These are phyloP conservation scores for Drosophila testacea DNA, from an alignment of 2,888 invertebrate species.

Conservation along the genomic window DNA sequence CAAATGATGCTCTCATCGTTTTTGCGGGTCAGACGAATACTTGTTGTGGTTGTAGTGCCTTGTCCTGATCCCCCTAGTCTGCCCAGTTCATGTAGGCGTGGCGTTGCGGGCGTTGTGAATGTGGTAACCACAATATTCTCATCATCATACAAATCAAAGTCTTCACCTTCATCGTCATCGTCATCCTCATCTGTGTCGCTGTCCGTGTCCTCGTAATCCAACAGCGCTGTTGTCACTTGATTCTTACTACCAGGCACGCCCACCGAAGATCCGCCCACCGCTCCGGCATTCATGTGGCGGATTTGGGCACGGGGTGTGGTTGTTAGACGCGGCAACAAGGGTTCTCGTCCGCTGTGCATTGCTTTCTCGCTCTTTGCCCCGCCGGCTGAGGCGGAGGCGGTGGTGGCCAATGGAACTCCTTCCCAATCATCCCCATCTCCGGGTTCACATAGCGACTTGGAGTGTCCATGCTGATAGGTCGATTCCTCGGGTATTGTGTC, in stretches of 20 bases:
- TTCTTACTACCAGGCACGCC: constrained; percentile 86
- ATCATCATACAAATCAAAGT: constrained; percentile 85
- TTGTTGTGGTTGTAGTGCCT: constrained; percentile 69
- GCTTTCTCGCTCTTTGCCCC: constrained; percentile 64
- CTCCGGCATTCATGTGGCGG: constrained; percentile 86
- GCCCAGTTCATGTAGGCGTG: constrained; percentile 45
- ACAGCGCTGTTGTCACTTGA: constrained; percentile 86
- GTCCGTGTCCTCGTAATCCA: constrained; percentile 86
- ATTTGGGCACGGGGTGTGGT: constrained; percentile 87
- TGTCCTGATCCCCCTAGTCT: constrained; percentile 38
- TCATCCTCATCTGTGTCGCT: constrained; percentile 83
- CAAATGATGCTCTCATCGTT: constrained; percentile 85
- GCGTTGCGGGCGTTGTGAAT: constrained; percentile 67
- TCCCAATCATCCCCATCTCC: constrained; percentile 85
- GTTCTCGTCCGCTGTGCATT: constrained; percentile 84
- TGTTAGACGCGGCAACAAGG: constrained; percentile 87
- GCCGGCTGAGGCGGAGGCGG: constrained; percentile 66
- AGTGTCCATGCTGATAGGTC: constrained; percentile 85
- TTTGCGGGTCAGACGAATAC: constrained; percentile 81
- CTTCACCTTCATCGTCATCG: constrained; percentile 83
- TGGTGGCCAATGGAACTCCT: constrained; percentile 80
- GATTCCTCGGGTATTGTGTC: constrained; percentile 91
- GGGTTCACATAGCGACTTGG: constrained; percentile 88
- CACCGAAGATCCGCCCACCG: constrained; percentile 57
- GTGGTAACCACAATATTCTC: constrained; percentile 85